Evolutionary conservation across 2,113 vertebrate genomes (phyloP), one percentile per base, ranked within the genome.

Genomic region (Eurypyga helias): DNA sequence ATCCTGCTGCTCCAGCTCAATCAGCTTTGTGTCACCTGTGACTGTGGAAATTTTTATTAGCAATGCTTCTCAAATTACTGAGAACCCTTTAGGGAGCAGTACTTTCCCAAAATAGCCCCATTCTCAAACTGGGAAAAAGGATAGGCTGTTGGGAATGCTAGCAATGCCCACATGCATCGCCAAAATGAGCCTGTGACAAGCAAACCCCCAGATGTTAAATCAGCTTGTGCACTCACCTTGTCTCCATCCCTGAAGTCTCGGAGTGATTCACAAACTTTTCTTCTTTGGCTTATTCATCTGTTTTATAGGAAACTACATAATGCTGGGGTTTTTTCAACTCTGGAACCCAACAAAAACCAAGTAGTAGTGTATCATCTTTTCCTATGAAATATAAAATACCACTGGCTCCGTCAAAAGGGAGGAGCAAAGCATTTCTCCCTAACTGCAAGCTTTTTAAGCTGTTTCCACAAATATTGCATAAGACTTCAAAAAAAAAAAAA

Each of bases 281-380:
- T 67, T 17, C 83, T 60, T 38, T 17, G 38, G 26, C 43, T 89
- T 85, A 21, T 78, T 91, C 43, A 82, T 65, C 29, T 45, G 4
- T 41, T 95, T 94, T 46, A 91, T 16, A 25, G 82, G 90, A 31
- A 70, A 81, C 91, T 93, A 15, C 84, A 17, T 83, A 62, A 93
- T 3, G 0, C 23, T 13, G 36, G 72, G 7, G 0, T 29, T 91
- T 85, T 79, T 69, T 77, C 41, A 41, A 41, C 2, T 19, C 52
- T 64, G 34, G 48, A 51, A 51, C 34, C 23, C 17, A 34, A 29
- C 31, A 66, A 73, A 70, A 41, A 38, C 0, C 12, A 28, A 6
- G 0, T 0, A 31, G n/a, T 65, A 49, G 6, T 25, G 28, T 49
- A 29, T 36, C 64, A 70, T 7, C 18, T 89, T 81, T 49, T 67